A percentile compares a stretch with the other conserved stretches of the same genome.
Conservation (phyloP, 2,888 invertebrate species). For the Epirrita christyi region DNA sequence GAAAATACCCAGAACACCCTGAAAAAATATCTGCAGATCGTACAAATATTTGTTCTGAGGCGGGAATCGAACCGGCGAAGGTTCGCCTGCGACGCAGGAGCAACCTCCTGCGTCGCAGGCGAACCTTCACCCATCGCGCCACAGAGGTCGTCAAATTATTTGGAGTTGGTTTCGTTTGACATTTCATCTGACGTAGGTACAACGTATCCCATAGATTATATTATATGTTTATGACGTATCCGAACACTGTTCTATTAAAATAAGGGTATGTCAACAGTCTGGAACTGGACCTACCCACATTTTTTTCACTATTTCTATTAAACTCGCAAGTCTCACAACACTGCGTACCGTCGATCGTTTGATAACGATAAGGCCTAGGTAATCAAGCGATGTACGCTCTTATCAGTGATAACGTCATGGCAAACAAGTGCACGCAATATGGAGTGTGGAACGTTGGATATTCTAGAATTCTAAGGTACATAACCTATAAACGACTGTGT, state of each 20-base stretch:
- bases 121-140: no score
- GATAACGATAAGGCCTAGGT: conserved; percentile 71
- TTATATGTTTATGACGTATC: no score
- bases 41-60: no score
- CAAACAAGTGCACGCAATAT: conserved; percentile 69
- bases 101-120: no score
- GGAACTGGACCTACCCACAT: conserved; percentile 20
- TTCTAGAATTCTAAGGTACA: conserved; percentile 67
- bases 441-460: conserved; percentile 58
- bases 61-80: no score
- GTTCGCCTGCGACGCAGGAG: no score
- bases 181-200: no score
- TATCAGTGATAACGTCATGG: conserved; percentile 76
- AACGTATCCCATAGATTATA: no score
- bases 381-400: conserved; percentile 77
- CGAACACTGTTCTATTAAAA: conserved; percentile 11
- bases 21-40: no score
- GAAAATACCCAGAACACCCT: no score
- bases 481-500: conserved; percentile 34
- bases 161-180: no score
- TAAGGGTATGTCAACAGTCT: conserved; percentile 15
- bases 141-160: no score
- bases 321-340: conserved; percentile 12
- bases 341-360: conserved; percentile 61
- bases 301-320: conserved; percentile 10